Evolutionary conservation across 2,888 invertebrate genomes (phyloP).

Genomic region (Phaonia tiefii): DNA sequence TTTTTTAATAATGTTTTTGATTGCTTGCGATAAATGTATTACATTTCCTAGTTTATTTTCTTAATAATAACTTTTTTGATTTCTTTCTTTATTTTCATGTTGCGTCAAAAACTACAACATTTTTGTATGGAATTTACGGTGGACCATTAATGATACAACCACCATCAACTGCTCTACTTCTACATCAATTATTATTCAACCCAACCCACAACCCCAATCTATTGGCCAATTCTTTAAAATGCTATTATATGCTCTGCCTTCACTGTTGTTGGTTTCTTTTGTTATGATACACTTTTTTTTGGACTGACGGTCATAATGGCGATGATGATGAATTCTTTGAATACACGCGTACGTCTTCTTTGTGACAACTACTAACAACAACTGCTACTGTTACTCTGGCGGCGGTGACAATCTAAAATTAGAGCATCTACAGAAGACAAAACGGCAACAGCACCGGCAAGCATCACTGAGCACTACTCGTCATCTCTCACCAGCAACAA

Average conservation of each 20-base stretch:
- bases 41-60: background rate
- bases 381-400: constrained; percentile 5
- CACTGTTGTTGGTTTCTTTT: constrained; percentile 15
- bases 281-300: constrained; percentile 39
- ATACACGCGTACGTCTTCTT: constrained; percentile 19
- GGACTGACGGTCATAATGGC: constrained; percentile 8
- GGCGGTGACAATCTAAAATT: constrained; percentile 62
- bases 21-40: background rate
- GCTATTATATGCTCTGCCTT: constrained; percentile 17
- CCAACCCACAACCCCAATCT: constrained; percentile 21
- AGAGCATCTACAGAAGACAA: constrained; percentile 50
- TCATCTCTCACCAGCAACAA: background rate
- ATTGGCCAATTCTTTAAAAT: constrained; percentile 44
- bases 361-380: too few species aligned
- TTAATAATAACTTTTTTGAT: constrained; percentile 32
- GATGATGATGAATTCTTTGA: constrained; percentile 55
- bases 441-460: constrained; percentile 33
- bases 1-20: too few species aligned
- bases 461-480: constrained; percentile 9
- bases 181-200: constrained; percentile 6
- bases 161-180: constrained; percentile 50
- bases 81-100: constrained; percentile 39
- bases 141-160: too few species aligned
- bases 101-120: constrained; percentile 42
- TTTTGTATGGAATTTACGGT: background rate